These are phyloP conservation scores for Scaptomyza reducta DNA, from an alignment of 2,888 invertebrate genomes.

Conservation along the genomic window DNA sequence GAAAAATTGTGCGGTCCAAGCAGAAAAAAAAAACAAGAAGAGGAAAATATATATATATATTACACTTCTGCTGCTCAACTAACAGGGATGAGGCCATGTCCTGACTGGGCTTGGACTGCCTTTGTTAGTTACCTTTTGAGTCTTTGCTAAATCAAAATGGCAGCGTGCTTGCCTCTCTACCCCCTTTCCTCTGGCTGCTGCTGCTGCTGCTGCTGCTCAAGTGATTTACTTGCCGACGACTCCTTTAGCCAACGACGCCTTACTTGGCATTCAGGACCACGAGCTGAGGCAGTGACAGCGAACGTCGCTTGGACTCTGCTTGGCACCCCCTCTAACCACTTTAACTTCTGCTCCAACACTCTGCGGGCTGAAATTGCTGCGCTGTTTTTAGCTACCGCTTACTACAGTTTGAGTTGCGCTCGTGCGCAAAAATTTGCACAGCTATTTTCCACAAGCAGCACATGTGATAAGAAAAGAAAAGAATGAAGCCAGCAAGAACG, in stretches of 20 bases:
- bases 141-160: constrained; percentile 77
- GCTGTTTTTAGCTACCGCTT: constrained; percentile 27
- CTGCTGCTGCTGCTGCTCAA: constrained; percentile 57
- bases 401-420: constrained; percentile 48
- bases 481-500: background rate
- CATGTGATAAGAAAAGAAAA: constrained; percentile 31
- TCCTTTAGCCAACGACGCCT: constrained; percentile 62
- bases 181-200: background rate
- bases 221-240: constrained; percentile 73
- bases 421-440: constrained; percentile 77
- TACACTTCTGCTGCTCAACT: constrained; percentile 25
- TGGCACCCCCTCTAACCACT: constrained; percentile 10
- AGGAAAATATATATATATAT: constrained; percentile 21
- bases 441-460: constrained; percentile 29
- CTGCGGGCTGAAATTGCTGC: constrained; percentile 63
- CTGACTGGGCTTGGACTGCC: constrained; percentile 44
- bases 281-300: constrained; percentile 15
- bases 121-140: constrained; percentile 79
- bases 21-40: constrained; percentile 38
- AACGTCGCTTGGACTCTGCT: constrained; percentile 3
- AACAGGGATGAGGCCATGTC: constrained; percentile 21
- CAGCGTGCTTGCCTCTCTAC: constrained; percentile 45
- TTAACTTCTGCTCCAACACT: constrained; percentile 48
- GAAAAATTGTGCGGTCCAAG: constrained; percentile 81
- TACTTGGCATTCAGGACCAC: constrained; percentile 76